Evolutionary conservation across 2,113 vertebrate species (phyloP), one percentile per base, ranked within the genome.

Genomic region (Meriones unguiculatus): DNA sequence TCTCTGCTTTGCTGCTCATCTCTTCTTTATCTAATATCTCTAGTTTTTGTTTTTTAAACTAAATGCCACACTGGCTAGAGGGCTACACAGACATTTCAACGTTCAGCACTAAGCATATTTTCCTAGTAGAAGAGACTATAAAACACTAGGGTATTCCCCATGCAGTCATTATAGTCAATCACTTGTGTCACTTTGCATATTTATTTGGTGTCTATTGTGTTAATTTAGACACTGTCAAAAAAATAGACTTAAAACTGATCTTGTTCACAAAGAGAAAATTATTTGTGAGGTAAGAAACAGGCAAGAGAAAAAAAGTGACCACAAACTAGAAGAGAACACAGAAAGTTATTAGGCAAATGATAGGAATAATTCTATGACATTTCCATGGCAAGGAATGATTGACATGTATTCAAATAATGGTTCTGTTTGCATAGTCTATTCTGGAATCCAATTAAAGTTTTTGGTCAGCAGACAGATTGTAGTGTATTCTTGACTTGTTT

Each of bases 381-480:
- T 75, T 91, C 52, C 80, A 65, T 22, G 5, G 57, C 38, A 90
- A 65, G 38, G 9, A 75, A 65, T 24, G 80, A 18, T 50, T 72
- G 65, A 24, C 32, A 70, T 54, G 62, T 87, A 84, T 10, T 88
- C 85, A 32, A 91, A 87, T 81, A 67, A 76, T 46, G 32, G 41
- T 72, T 90, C n/a, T 92, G 41, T 57, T 92, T 96, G 52, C 25
- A 38, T 93, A 86, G 5, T 94, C 70, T 93, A 6, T 93, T 92
- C 88, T 92, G 80, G 52, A 92, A 96, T 87, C 85, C 77, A 95
- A 70, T 93, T 97, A 95, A 91, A 93, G n/a, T 76, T 85, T 46
- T 80, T 80, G 75, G 78, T 65, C 94, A 85, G 50, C 70, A 95
- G 94, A 41, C 32, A 92, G 81, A 95, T 86, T 89, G 89, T 38